A percentile compares a stretch with the other conserved stretches of the same genome.
These are phyloP conservation scores for Phocides pigmalion DNA, from an alignment of 1,140 invertebrate genomes.

Conservation along the genomic window DNA sequence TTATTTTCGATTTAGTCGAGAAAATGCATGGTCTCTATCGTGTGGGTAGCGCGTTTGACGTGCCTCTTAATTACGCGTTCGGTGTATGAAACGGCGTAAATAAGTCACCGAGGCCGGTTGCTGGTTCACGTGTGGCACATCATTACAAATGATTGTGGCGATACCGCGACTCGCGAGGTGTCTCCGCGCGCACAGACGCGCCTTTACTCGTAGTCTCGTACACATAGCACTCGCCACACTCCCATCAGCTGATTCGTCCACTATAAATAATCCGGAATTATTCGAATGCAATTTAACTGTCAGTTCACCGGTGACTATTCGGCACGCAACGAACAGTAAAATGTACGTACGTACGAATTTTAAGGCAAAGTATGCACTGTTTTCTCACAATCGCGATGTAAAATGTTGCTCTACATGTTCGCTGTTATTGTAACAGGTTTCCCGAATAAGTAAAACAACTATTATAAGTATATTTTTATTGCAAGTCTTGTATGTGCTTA, in stretches of 20 bases:
- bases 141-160: slow-evolving; percentile 33
- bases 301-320: slow-evolving; percentile 40
- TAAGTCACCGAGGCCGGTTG: slow-evolving; percentile 51
- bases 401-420: slow-evolving; percentile 2
- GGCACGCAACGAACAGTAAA: slow-evolving; percentile 28
- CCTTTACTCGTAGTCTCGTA: slow-evolving; percentile 32
- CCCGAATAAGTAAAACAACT: background rate
- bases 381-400: background rate
- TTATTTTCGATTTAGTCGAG: slow-evolving; percentile 9
- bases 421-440: slow-evolving; percentile 11
- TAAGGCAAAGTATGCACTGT: background rate
- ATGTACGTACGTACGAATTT: background rate
- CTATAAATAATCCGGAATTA: slow-evolving; percentile 79
- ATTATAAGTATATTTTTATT: slow-evolving; percentile 4
- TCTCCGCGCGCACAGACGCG: slow-evolving; percentile 38
- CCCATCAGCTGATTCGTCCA: slow-evolving; percentile 69
- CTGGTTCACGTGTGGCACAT: slow-evolving; percentile 51
- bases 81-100: slow-evolving; percentile 49
- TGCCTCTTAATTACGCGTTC: slow-evolving; percentile 42
- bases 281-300: slow-evolving; percentile 65
- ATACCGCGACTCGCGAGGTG: slow-evolving; percentile 35
- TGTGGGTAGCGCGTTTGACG: slow-evolving; percentile 22
- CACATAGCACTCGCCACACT: slow-evolving; percentile 36
- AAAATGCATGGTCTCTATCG: slow-evolving; percentile 16
- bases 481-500: slow-evolving; percentile 1